These are phyloP conservation scores for Megastigmus dorsalis DNA, from an alignment of 2,888 invertebrate species.

Conservation along the genomic window DNA sequence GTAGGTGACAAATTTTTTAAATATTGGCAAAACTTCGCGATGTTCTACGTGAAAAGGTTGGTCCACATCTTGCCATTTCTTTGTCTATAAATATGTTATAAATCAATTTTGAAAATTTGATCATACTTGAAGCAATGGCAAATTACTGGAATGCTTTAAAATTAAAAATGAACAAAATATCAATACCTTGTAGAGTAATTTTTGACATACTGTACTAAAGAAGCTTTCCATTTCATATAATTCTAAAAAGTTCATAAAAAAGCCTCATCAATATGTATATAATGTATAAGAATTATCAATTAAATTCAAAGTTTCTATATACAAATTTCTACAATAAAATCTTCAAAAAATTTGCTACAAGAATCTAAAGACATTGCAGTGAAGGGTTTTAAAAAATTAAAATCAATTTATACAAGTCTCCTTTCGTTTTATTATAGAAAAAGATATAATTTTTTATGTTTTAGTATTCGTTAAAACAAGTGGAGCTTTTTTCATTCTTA, in stretches of 20 bases:
- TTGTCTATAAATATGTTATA: neutral
- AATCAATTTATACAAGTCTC: slow-evolving; percentile 46
- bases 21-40: slow-evolving; percentile 14
- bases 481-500: slow-evolving; percentile 32
- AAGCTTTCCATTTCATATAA: neutral
- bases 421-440: slow-evolving; percentile 54
- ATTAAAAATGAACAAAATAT: neutral
- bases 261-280: neutral
- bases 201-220: neutral
- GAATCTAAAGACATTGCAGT: slow-evolving; percentile 4
- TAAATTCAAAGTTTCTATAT: slow-evolving; percentile 31
- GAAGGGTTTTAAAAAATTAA: slow-evolving; percentile 39
- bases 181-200: no score
- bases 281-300: neutral
- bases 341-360: neutral
- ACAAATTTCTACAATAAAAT: slow-evolving; percentile 48
- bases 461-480: slow-evolving; percentile 42
- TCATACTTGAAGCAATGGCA: neutral
- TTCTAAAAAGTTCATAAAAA: slow-evolving; percentile 13
- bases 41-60: neutral
- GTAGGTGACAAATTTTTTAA: neutral
- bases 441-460: slow-evolving; percentile 50
- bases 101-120: neutral
- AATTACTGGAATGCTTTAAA: slow-evolving; percentile 15
- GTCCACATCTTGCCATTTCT: neutral